Conservation (phyloP, 2,113 vertebrate genomes). For the Pao palembangensis region DNA sequence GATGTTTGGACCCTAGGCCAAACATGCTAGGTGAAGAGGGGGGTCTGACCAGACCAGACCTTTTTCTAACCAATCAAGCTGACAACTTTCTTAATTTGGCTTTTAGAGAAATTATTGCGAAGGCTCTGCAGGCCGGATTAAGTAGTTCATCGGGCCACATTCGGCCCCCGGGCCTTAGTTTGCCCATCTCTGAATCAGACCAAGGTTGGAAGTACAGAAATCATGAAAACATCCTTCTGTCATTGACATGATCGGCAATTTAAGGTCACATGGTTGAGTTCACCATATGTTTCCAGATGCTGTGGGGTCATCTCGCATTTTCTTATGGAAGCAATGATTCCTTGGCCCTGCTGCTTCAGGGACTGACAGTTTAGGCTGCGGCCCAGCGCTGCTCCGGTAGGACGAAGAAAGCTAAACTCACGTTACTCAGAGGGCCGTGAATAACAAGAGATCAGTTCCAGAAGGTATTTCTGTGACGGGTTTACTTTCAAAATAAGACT, state of each 20-base stretch:
- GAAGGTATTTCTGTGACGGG: slow-evolving; percentile 16
- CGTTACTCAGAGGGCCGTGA: background rate
- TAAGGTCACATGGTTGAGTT: slow-evolving; percentile 5
- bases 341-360: background rate
- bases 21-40: too few relatives aligned
- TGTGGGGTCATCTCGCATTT: slow-evolving; percentile 4
- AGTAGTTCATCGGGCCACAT: too few relatives aligned
- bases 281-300: slow-evolving; percentile 22
- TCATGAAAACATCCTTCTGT: background rate
- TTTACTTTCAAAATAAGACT: slow-evolving; percentile 30
- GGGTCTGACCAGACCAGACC: too few relatives aligned
- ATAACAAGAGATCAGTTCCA: slow-evolving; percentile 24
- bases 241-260: background rate
- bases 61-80: too few relatives aligned
- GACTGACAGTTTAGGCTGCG: background rate
- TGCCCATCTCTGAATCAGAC: too few relatives aligned
- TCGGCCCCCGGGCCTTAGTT: too few relatives aligned
- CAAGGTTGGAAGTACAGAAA: background rate
- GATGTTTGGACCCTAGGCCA: too few relatives aligned
- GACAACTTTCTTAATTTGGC: too few relatives aligned
- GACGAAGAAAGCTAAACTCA: slow-evolving; percentile 14
- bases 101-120: too few relatives aligned
- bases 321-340: slow-evolving; percentile 17
- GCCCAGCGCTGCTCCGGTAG: slow-evolving; percentile 1
- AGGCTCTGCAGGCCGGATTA: too few relatives aligned